These are phyloP conservation scores for Tromatobia lineatoria DNA, from an alignment of 2,888 invertebrate species.

Conservation along the genomic window DNA sequence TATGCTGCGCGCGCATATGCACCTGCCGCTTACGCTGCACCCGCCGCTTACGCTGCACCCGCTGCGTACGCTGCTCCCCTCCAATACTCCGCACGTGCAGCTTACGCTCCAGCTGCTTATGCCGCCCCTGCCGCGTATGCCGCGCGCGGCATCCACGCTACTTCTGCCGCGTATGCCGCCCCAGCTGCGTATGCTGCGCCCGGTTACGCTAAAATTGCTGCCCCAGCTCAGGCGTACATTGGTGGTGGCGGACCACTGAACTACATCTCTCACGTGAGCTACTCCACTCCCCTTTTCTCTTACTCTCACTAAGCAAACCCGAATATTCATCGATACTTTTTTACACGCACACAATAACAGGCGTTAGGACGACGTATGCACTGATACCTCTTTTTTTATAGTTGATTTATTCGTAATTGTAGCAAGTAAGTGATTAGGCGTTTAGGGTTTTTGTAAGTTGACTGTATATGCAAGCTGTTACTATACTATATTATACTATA, in stretches of 20 bases:
- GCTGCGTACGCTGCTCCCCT: slow-evolving; percentile 71
- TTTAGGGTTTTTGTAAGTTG: slow-evolving; percentile 19
- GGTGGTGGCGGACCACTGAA: slow-evolving; percentile 61
- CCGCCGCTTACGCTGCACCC: slow-evolving; percentile 69
- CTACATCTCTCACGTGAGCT: slow-evolving; percentile 72
- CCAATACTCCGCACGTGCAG: no score
- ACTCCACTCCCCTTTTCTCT: slow-evolving; percentile 73
- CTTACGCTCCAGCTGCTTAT: slow-evolving; percentile 69
- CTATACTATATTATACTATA: slow-evolving; percentile 33
- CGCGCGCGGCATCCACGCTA: slow-evolving; percentile 87
- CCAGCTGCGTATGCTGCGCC: slow-evolving; percentile 81
- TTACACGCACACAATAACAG: neutral
- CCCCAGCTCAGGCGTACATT: slow-evolving; percentile 30
- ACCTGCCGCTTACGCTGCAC: slow-evolving; percentile 82
- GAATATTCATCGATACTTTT: neutral
- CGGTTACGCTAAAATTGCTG: slow-evolving; percentile 40
- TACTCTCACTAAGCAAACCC: slow-evolving; percentile 67
- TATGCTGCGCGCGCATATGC: slow-evolving; percentile 82
- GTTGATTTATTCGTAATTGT: neutral
- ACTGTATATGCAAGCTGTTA: slow-evolving; percentile 57
- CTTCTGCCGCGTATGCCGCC: slow-evolving; percentile 84
- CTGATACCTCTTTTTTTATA: slow-evolving; percentile 56
- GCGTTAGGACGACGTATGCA: slow-evolving; percentile 57
- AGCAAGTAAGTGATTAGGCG: slow-evolving; percentile 14
- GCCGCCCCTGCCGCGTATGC: slow-evolving; percentile 68